Evolutionary conservation across 2,113 vertebrate genomes (phyloP).

Genomic region (Saguinus midas): DNA sequence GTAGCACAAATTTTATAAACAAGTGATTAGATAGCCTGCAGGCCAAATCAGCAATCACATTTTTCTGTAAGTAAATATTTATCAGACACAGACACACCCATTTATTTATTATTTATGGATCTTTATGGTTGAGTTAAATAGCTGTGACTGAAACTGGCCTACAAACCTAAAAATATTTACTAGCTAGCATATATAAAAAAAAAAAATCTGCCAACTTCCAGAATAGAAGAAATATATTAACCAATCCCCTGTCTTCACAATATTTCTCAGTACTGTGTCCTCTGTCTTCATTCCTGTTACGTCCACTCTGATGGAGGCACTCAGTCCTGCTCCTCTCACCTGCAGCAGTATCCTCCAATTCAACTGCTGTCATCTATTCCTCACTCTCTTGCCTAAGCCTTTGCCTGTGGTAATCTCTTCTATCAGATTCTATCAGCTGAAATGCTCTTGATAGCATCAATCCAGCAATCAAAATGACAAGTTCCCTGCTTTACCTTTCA

Average conservation of each 20-base stretch:
- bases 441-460: not conserved
- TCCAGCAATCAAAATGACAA: not conserved
- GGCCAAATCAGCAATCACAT: not conserved
- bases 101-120: not conserved
- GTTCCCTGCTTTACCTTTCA: conserved; percentile 7
- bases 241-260: not conserved
- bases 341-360: not conserved
- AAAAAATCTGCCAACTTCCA: not conserved
- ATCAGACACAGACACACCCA: not conserved
- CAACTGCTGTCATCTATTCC: not conserved
- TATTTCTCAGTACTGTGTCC: not conserved
- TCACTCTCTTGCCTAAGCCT: not conserved
- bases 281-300: not conserved
- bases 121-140: not conserved
- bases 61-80: not conserved
- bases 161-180: not conserved
- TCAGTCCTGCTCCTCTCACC: not conserved
- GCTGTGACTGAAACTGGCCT: not conserved
- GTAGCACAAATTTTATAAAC: not conserved
- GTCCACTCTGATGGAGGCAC: not conserved
- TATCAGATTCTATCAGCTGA: not conserved
- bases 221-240: not conserved
- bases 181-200: not conserved
- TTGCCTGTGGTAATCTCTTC: not conserved
- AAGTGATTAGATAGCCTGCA: not conserved